Conservation (phyloP, 2,797 vertebrate genomes). For the Danio aesculapii region DNA sequence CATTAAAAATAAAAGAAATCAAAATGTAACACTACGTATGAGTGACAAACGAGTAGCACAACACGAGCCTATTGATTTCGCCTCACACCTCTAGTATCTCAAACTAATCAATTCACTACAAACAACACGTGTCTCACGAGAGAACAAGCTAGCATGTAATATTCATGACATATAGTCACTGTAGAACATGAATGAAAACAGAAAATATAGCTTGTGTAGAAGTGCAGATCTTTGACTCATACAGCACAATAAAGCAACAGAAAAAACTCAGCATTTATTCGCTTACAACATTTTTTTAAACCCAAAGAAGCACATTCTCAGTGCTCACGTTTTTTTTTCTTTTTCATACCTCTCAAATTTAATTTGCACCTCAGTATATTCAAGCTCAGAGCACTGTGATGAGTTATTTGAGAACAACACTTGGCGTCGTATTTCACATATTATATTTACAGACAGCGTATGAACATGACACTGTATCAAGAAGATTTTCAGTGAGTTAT, state of each 20-base stretch:
- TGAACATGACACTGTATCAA: constrained; percentile 38
- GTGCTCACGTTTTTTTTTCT: not conserved
- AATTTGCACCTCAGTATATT: not conserved
- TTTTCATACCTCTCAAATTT: not conserved
- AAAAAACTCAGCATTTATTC: not conserved
- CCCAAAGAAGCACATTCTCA: not conserved
- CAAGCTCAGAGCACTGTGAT: not conserved
- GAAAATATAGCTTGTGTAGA: not conserved
- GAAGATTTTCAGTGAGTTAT: not conserved
- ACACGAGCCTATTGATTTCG: constrained; percentile 17
- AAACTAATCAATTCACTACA: constrained; percentile 26
- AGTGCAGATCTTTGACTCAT: not conserved
- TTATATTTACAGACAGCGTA: constrained; percentile 34
- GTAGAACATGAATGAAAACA: not conserved
- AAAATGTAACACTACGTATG: not conserved
- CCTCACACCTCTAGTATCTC: constrained; percentile 9
- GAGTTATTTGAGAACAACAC: not conserved
- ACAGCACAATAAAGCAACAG: not conserved
- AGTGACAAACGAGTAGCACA: constrained; percentile 9
- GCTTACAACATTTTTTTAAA: not conserved
- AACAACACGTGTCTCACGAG: constrained; percentile 15
- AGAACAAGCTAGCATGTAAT: constrained; percentile 17
- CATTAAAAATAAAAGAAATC: not conserved
- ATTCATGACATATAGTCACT: constrained; percentile 19
- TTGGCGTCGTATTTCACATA: not conserved